phyloP scores from a whole-genome alignment of 2,113 vertebrate species.

The Poeciliopsis occidentalis region DNA sequence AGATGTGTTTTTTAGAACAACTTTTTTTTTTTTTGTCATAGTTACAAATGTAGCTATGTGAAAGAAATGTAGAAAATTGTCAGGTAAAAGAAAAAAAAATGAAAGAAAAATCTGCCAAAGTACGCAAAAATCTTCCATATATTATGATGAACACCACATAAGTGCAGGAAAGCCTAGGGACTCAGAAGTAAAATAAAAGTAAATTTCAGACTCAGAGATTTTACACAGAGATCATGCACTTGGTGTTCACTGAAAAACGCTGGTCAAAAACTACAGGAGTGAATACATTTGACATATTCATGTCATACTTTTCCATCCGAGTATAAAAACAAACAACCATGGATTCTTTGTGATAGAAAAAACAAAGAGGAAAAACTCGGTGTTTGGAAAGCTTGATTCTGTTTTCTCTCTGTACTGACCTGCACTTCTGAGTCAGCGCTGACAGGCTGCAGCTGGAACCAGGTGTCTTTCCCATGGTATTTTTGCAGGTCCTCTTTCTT shows the following conservation, averaged over 20 bases:
- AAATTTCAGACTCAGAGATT: too few species aligned
- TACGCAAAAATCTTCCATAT: background rate
- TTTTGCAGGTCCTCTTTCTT: slow-evolving; percentile 97
- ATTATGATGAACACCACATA: background rate
- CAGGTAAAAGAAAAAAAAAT: too few species aligned
- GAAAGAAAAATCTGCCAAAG: background rate
- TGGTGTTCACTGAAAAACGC: background rate
- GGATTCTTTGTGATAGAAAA: background rate
- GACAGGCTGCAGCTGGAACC: slow-evolving; percentile 97
- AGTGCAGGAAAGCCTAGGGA: too few species aligned
- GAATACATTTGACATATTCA: background rate
- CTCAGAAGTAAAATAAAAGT: background rate
- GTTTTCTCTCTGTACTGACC: slow-evolving; percentile 77
- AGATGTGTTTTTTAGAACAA: background rate
- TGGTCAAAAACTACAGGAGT: background rate
- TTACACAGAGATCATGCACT: background rate
- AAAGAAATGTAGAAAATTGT: background rate
- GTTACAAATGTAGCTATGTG: background rate
- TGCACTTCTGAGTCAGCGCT: slow-evolving; percentile 98
- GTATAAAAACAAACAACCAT: slow-evolving; percentile 2
- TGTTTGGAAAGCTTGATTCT: slow-evolving; percentile 11
- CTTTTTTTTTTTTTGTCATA: too few species aligned
- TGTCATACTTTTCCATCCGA: background rate
- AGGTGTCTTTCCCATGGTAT: slow-evolving; percentile 97
- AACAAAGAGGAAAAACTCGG: background rate